Evolutionary conservation across 2,888 invertebrate species (phyloP), one percentile per base, ranked within the genome.

Genomic region (Gastrophysa polygoni): DNA sequence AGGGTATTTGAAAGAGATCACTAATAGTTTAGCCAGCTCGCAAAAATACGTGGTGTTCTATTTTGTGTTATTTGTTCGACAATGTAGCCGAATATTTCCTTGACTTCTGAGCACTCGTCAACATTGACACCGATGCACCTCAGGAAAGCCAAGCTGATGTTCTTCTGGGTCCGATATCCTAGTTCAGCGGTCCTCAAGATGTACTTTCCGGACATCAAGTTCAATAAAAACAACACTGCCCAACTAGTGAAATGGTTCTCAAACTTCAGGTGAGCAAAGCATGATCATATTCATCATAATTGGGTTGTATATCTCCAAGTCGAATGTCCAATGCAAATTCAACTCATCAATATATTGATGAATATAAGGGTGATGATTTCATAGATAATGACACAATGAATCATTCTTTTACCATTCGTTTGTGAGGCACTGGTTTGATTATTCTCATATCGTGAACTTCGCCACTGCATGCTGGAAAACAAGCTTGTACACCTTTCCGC

Each of bases 231-330:
- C 88, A 99, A 99, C 87, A 99, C 99, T 73, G 99, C 99, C 80
- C 99, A 99, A 87, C 92, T 99, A 82, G 99, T 99, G 87, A 99
- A 99, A 85, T 99, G 99, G 99, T 99, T 99, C 91, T 98, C 98
- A 81, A 99, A 99, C 84, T 99, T 99, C 87, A 91, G 99, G 99
- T 99, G 82, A 91, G 92, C n/a, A n/a, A n/a, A 87, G 34, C 29
- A 56, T 69, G 62, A 14, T 11, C 20, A 17, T 14, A 17, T 14
- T 55, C 8, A 7, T 11, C 14, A n/a, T n/a, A n/a, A n/a, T n/a
- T n/a, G n/a, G n/a, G n/a, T n/a, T n/a, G n/a, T n/a, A n/a, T n/a
- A n/a, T n/a, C n/a, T n/a, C n/a, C n/a, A n/a, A n/a, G n/a, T n/a
- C n/a, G n/a, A n/a, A n/a, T n/a, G n/a, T n/a, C n/a, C n/a, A n/a